Base-by-base conservation (phyloP, 1,140 invertebrate species). In the Drosophila nebulosa region DNA sequence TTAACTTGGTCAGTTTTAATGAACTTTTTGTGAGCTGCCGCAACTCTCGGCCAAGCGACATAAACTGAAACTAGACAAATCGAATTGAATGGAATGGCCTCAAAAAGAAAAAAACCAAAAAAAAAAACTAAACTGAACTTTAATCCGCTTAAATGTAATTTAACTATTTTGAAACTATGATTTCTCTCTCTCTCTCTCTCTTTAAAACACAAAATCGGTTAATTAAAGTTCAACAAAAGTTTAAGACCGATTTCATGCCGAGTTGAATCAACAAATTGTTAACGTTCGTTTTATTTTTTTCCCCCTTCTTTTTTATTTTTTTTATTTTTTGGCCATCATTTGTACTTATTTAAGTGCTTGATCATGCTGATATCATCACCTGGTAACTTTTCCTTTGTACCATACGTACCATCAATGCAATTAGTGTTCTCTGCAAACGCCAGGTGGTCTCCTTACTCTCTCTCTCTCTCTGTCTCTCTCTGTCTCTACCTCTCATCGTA, bases 351-450 rank as follows among this genome's bases (percentile, higher is more conserved):
- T 89, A 88, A 88, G 83, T 88, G 84, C 84, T 83, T 79, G 83
- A 88, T 88, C 83, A 88, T 88, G 83, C 83, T 88, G 83, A 88
- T 88, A 88, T 88, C 83, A 88, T 88, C 83, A 88, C 83, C 83
- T 88, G 74, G 83, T 64, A 67, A 71, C 74, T 86, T 80, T 69
- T 85, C 78, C 72, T 68, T 81, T 86, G 72, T 84, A 58, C 52
- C 64, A 64, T 30, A 24, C 64, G 53, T 77, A 65, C 69, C 78
- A 53, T 78, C 78, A 79, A 69, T 89, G 84, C 84, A 88, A 88
- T 88, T 88, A 88, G 83, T 69, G 74, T 67, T 66, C 55, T 70
- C 64, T 61, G 74, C 64, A 65, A 70, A 81, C 83, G 76, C 83
- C 83, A 88, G 83, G 83, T 88, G 83, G 83, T 88, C 83, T 78